These are phyloP conservation scores for Pterostichus niger DNA, from an alignment of 2,888 invertebrate species.

Conservation along the genomic window DNA sequence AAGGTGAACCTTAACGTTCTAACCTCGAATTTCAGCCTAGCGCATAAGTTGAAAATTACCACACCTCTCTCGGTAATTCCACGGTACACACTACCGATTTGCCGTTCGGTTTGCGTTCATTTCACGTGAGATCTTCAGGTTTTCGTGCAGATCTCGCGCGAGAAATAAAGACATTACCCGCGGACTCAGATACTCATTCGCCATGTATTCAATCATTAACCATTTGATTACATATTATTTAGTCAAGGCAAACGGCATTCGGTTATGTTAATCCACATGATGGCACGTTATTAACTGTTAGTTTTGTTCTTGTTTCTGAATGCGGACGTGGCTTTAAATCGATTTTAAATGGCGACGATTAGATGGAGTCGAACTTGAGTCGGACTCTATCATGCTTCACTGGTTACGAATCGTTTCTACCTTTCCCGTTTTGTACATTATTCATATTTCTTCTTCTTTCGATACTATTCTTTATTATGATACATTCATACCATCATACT, in stretches of 20 bases:
- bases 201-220: slow-evolving; percentile 56
- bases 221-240: slow-evolving; percentile 59
- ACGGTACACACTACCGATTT: slow-evolving; percentile 34
- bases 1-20: too few species aligned
- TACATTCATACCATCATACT: too few species aligned
- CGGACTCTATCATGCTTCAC: background rate
- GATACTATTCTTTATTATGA: too few species aligned
- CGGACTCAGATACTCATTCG: slow-evolving; percentile 3
- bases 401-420: background rate
- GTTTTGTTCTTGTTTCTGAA: slow-evolving; percentile 42
- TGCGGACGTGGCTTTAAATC: slow-evolving; percentile 56
- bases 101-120: slow-evolving; percentile 24
- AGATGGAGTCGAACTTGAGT: slow-evolving; percentile 11
- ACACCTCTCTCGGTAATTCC: background rate
- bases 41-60: slow-evolving; percentile 1
- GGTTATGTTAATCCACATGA: slow-evolving; percentile 56
- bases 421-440: too few species aligned
- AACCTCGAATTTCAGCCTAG: too few species aligned
- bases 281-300: slow-evolving; percentile 51
- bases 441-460: too few species aligned
- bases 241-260: slow-evolving; percentile 22
- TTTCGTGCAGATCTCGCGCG: background rate
- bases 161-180: slow-evolving; percentile 51
- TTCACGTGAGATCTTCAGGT: slow-evolving; percentile 23
- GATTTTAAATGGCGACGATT: slow-evolving; percentile 50